These are phyloP conservation scores for Lethenteron reissneri DNA, from an alignment of 2,113 vertebrate species.

Conservation along the genomic window DNA sequence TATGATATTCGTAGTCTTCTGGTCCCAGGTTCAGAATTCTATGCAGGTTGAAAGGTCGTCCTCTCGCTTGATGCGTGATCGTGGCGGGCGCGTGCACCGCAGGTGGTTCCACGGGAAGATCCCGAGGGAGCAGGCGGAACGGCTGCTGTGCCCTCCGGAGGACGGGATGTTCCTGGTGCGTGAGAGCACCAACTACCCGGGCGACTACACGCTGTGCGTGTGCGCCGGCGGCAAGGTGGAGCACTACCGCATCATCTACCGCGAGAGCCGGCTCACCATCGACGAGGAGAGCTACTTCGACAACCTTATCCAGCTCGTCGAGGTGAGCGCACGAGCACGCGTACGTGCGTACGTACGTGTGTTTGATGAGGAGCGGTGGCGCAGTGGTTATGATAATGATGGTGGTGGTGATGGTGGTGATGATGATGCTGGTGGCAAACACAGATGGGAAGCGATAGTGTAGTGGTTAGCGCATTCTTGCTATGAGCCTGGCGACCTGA, in stretches of 20 bases:
- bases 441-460: too few species aligned
- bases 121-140: constrained; percentile 59
- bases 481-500: too few species aligned
- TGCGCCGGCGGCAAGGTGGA: constrained; percentile 90
- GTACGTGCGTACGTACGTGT: too few species aligned
- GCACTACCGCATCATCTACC: constrained; percentile 89
- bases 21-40: too few species aligned
- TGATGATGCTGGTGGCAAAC: too few species aligned
- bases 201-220: constrained; percentile 91
- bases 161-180: constrained; percentile 73
- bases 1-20: too few species aligned
- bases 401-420: too few species aligned
- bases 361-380: too few species aligned
- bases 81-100: not conserved
- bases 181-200: constrained; percentile 92
- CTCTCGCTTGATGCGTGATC: too few species aligned
- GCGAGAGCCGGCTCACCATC: constrained; percentile 68
- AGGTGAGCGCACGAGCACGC: constrained; percentile 30
- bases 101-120: constrained; percentile 99
- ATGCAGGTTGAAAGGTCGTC: too few species aligned
- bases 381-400: too few species aligned
- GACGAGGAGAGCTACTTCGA: constrained; percentile 79
- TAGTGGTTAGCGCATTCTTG: too few species aligned
- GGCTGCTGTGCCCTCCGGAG: constrained; percentile 48
- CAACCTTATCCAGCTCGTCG: constrained; percentile 95